These are phyloP conservation scores for Andrena bicolor DNA, from an alignment of 2,888 invertebrate species.

Conservation along the genomic window DNA sequence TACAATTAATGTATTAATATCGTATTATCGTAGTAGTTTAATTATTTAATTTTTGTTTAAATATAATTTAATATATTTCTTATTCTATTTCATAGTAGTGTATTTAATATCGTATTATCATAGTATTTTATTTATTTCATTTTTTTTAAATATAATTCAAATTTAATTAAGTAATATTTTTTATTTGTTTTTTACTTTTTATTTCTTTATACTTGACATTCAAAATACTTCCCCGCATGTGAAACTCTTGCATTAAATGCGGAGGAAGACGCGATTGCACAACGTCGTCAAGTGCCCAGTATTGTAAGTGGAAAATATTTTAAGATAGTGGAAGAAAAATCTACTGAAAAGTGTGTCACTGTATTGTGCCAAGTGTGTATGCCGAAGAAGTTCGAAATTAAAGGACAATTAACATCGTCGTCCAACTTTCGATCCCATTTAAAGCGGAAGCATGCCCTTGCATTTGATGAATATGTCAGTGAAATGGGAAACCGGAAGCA, in stretches of 20 bases:
- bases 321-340: not conserved
- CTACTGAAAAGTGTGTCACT: not conserved
- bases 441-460: not conserved
- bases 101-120: no score
- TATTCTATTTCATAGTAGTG: no score
- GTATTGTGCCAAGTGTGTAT: not conserved
- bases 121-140: no score
- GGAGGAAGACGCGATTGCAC: not conserved
- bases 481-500: not conserved
- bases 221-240: not conserved
- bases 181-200: not conserved
- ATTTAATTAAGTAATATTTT: not conserved
- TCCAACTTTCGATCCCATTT: not conserved
- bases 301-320: not conserved
- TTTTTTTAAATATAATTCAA: no score
- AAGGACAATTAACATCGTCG: constrained; percentile 1
- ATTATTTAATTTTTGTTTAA: no score
- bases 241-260: not conserved
- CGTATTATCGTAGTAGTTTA: no score
- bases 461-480: not conserved
- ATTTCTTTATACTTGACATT: not conserved
- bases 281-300: constrained; percentile 1
- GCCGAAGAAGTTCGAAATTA: not conserved
- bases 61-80: no score
- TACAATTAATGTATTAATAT: no score